phyloP scores from a whole-genome alignment of 2,888 invertebrate genomes.

The Cryptus armator region DNA sequence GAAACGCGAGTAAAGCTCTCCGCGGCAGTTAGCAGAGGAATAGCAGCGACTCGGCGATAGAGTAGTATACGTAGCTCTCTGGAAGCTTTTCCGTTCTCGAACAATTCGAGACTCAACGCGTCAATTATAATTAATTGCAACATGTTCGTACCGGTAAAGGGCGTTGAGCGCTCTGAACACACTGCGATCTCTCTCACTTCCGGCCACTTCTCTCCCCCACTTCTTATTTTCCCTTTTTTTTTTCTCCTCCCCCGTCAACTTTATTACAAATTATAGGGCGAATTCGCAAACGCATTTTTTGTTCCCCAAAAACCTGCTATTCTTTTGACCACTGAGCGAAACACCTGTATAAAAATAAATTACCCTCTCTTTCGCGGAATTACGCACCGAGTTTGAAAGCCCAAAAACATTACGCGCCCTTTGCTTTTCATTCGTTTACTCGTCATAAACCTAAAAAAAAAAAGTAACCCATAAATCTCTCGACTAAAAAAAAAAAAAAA shows the following conservation, averaged over 20 bases:
- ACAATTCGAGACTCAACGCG: constrained; percentile 70
- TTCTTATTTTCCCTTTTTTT: background rate
- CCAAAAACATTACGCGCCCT: background rate
- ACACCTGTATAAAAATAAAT: background rate
- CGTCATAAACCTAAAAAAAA: background rate
- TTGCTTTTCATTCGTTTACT: background rate
- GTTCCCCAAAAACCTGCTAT: background rate
- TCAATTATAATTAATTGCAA: constrained; percentile 77
- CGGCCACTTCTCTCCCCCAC: constrained; percentile 1
- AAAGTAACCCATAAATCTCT: background rate
- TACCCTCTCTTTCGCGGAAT: background rate
- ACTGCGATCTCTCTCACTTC: constrained; percentile 7
- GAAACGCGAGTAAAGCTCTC: constrained; percentile 29
- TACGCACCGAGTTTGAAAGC: background rate
- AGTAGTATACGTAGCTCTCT: constrained; percentile 39
- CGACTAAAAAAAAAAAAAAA: background rate
- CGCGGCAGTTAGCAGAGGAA: constrained; percentile 35
- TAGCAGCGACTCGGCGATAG: constrained; percentile 30
- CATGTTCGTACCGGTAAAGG: constrained; percentile 51
- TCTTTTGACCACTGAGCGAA: background rate
- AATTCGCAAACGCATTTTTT: background rate
- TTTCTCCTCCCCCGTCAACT: constrained; percentile 9
- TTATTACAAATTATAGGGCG: constrained; percentile 5
- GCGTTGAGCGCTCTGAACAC: constrained; percentile 4
- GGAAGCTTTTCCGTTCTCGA: constrained; percentile 62